Evolutionary conservation across 2,888 invertebrate genomes (phyloP).

Genomic region (Acleris laterana): DNA sequence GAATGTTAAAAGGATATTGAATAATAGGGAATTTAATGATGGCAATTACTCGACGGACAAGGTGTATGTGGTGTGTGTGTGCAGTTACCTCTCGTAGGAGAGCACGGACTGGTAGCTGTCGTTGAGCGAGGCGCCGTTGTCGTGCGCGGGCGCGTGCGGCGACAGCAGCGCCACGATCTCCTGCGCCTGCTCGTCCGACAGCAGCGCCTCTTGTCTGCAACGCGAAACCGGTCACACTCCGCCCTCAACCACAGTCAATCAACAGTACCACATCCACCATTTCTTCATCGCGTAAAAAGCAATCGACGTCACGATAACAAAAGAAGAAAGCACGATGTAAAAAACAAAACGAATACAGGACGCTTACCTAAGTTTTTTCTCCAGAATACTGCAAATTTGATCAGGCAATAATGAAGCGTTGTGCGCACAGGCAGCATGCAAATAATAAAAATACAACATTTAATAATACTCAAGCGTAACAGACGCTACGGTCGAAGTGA

Average conservation of each 20-base stretch:
- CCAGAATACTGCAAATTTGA: constrained; percentile 89
- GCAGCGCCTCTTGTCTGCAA: constrained; percentile 89
- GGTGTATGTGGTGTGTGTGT: neutral
- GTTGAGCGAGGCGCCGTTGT: constrained; percentile 82
- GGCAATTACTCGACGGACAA: neutral
- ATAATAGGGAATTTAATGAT: neutral
- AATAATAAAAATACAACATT: constrained; percentile 80
- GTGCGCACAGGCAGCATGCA: constrained; percentile 85
- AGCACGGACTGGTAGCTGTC: constrained; percentile 84
- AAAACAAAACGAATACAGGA: constrained; percentile 48
- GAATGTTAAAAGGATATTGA: no score
- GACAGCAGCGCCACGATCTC: constrained; percentile 93
- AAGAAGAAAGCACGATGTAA: constrained; percentile 37
- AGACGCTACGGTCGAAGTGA: constrained; percentile 39
- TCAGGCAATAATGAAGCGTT: constrained; percentile 83
- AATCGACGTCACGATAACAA: constrained; percentile 16
- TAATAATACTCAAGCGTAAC: constrained; percentile 64
- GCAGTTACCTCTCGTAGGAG: constrained; percentile 76
- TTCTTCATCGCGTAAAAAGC: constrained; percentile 7
- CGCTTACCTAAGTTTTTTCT: constrained; percentile 93
- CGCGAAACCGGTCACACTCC: neutral
- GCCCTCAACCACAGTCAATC: no score
- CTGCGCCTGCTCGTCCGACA: constrained; percentile 95
- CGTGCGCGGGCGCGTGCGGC: constrained; percentile 80
- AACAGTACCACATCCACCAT: neutral